Evolutionary conservation across 2,113 vertebrate species (phyloP).

Genomic region (Argyrosomus japonicus): DNA sequence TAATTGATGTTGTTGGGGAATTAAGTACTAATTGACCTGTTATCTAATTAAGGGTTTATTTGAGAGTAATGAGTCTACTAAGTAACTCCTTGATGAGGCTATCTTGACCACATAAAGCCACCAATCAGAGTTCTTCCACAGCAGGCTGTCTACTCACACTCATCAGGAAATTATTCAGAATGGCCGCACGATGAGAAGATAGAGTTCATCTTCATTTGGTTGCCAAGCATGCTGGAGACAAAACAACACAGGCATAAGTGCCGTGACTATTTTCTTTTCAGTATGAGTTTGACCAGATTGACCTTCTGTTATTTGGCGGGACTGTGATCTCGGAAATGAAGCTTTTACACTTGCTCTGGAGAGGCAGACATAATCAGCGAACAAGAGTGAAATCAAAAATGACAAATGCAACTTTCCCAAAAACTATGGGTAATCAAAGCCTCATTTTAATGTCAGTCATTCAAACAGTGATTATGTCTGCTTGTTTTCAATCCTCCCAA

Average conservation of each 20-base stretch:
- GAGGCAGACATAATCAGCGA: neutral
- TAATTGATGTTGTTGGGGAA: slow-evolving; percentile 34
- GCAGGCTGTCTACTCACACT: slow-evolving; percentile 10
- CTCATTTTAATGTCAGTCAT: slow-evolving; percentile 2
- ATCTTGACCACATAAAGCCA: slow-evolving; percentile 37
- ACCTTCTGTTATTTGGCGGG: neutral
- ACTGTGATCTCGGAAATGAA: slow-evolving; percentile 8
- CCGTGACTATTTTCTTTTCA: slow-evolving; percentile 8
- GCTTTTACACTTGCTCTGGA: neutral
- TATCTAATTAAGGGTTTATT: slow-evolving; percentile 57
- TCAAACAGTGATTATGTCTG: neutral
- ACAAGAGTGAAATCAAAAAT: neutral
- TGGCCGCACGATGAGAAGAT: slow-evolving; percentile 4
- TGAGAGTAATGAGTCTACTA: slow-evolving; percentile 40
- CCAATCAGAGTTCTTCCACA: slow-evolving; percentile 24
- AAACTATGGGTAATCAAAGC: neutral
- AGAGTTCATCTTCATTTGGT: neutral
- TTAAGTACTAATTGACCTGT: slow-evolving; percentile 49
- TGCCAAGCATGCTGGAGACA: neutral
- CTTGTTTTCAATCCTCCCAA: neutral
- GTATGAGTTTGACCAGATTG: slow-evolving; percentile 2
- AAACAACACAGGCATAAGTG: slow-evolving; percentile 19
- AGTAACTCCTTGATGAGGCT: slow-evolving; percentile 39
- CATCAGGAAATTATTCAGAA: slow-evolving; percentile 4
- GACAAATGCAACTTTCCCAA: neutral